Evolutionary conservation across 2,113 vertebrate species (phyloP), one percentile per base, ranked within the genome.

Genomic region (Electrona antarctica): DNA sequence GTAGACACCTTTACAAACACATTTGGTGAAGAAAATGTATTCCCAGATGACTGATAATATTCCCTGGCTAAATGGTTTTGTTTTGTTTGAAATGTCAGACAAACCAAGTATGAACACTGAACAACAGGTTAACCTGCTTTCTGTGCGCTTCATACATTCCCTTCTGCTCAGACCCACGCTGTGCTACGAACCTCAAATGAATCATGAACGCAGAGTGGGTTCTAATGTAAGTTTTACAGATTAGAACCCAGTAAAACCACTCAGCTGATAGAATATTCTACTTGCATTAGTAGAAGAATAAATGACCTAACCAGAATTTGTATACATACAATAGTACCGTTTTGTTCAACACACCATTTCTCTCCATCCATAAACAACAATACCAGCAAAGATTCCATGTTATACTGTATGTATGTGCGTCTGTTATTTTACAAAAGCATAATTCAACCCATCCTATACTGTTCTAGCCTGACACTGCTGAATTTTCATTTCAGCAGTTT

Each of bases 271-370:
- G 29, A 79, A 77, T n/a, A 29, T 21, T 63, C 57, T 8, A 45
- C 45, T 54, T 28, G n/a, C 47, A 62, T 78, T 60, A 52, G 15
- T 45, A 76, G 4, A 33, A 4, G 29, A 77, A 81, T 81, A 74
- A 71, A 71, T 62, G 48, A 47, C 69, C 14, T 15, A 13, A 61
- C 45, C n/a, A 5, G 49, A 64, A 45, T 2, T 0, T 4, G 29
- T 33, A 33, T 33, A 33, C 29, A 33, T 33, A n/a, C n/a, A n/a
- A n/a, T n/a, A n/a, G n/a, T n/a, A n/a, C n/a, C n/a, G n/a, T n/a
- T n/a, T n/a, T n/a, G n/a, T n/a, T n/a, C n/a, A n/a, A n/a, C n/a
- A n/a, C n/a, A n/a, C n/a, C n/a, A n/a, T n/a, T n/a, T n/a, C n/a
- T n/a, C n/a, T n/a, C n/a, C n/a, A n/a, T n/a, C n/a, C n/a, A n/a